Evolutionary conservation across 2,113 vertebrate species (phyloP), one percentile per base, ranked within the genome.

Genomic region (Cygnus buccinator): DNA sequence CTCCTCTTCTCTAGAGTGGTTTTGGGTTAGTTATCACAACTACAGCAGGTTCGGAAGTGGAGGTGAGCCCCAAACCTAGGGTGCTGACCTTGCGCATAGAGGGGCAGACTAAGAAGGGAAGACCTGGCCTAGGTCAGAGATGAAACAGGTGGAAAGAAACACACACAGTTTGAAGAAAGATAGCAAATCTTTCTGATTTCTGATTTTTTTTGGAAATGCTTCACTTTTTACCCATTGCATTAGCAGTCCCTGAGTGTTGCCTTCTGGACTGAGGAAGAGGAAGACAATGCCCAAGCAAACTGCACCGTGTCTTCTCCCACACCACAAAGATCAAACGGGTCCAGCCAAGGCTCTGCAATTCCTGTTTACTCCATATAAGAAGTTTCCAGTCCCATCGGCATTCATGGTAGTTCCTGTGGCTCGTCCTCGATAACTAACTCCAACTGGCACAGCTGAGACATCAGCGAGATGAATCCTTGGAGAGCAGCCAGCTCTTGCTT

Each of bases 401-500:
- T n/a, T 88, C 10, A 2, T 35, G 26, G 46, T 31, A 21, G 11
- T 68, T 94, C 72, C 74, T 87, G 57, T 4, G 4, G 70, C 57
- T 79, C 77, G n/a, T 89, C 73, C 66, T 87, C 19, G 1, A 15
- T 93, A 82, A 94, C 95, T 72, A 81, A 54, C 70, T 95, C 93
- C 93, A 92, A 89, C 86, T 89, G 95, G 39, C 46, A 35, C 37
- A 68, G 86, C 66, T 87, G 89, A 94, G 65, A 59, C 77, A 72
- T 23, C 66, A 84, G 43, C 62, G 54, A 57, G 80, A 94, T 70
- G 87, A 93, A 65, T 68, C 77, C 87, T 48, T 95, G 95, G 93
- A 93, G 28, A 2, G 5, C 74, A 66, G 93, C 96, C 96, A 96
- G 46, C 44, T 63, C 66, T 82, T 68, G 66, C 66, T 94, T 95